These are phyloP conservation scores for Porites rus DNA, from an alignment of 92 coral and sea anemone species.

Conservation along the genomic window DNA sequence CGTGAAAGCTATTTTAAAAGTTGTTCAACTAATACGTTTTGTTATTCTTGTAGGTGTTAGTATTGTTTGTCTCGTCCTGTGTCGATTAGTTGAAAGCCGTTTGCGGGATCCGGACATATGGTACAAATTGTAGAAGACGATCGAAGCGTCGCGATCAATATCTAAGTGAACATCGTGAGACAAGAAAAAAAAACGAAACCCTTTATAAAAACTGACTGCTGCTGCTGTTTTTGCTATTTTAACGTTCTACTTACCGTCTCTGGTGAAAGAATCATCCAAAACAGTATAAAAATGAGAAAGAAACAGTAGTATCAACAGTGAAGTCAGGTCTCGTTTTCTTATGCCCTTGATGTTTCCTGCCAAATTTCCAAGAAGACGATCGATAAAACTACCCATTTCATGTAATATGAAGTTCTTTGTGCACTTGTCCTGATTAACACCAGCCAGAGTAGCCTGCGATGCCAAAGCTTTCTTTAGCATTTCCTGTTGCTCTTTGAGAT, in stretches of 20 bases:
- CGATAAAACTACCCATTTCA: background rate
- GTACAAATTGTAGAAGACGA: no score
- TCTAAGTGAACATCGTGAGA: no score
- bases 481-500: slow-evolving; percentile 17
- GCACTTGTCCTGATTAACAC: background rate
- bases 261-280: slow-evolving; percentile 24
- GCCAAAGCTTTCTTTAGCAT: background rate
- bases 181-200: no score
- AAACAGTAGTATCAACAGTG: slow-evolving; percentile 11
- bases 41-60: no score
- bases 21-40: no score
- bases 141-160: no score
- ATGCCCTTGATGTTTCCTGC: background rate
- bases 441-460: background rate
- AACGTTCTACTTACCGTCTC: slow-evolving; percentile 12
- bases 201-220: no score
- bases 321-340: background rate
- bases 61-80: no score
- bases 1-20: no score
- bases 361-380: background rate
- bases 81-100: no score
- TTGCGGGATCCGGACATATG: no score
- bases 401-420: background rate
- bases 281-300: background rate
- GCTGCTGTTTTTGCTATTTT: background rate